A percentile compares a stretch with the other conserved stretches of the same genome.
Conservation (phyloP, 1,140 invertebrate species). For the Ridgeia piscesae region DNA sequence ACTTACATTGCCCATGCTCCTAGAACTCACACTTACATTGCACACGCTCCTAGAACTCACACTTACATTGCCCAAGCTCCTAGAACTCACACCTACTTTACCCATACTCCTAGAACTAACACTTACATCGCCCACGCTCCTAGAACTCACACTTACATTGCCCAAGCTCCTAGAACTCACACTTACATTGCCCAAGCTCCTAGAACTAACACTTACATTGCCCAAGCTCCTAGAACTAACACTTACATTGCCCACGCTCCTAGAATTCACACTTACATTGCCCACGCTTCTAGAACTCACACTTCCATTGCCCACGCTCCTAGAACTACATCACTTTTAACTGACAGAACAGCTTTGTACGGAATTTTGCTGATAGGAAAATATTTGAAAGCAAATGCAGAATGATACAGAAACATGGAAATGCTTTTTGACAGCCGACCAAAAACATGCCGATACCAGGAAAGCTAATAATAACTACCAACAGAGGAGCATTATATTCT, state of each 20-base stretch:
- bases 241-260: not conserved
- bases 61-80: not conserved
- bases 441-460: not conserved
- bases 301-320: too few relatives aligned
- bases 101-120: not conserved
- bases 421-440: not conserved
- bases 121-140: not conserved
- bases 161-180: not conserved
- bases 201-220: not conserved
- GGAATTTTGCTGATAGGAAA: not conserved
- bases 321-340: not conserved
- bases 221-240: not conserved
- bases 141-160: not conserved
- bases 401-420: not conserved
- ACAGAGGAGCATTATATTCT: not conserved
- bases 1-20: not conserved
- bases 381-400: not conserved
- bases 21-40: not conserved
- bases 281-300: too few relatives aligned
- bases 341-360: not conserved
- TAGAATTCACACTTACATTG: not conserved
- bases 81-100: not conserved
- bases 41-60: not conserved
- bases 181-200: not conserved
- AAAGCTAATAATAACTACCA: not conserved